Base-by-base conservation (phyloP, 2,797 vertebrate species). In the Allenopithecus nigroviridis region DNA sequence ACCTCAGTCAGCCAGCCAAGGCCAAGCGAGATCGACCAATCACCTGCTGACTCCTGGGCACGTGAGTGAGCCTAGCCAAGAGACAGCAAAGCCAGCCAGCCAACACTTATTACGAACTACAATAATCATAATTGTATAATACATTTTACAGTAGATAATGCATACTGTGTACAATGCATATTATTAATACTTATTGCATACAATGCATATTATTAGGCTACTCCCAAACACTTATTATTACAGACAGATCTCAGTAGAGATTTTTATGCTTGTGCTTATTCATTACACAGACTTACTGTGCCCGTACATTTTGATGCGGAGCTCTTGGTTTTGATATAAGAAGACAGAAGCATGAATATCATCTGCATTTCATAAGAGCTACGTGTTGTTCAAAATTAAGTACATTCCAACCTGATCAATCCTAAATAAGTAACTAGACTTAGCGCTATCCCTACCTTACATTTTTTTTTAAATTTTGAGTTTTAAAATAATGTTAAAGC, bases 351-450 rank as follows among this genome's bases (percentile, higher is more conserved):
- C 8, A n/a, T n/a, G 22, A 68, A 72, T 74, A 78, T 53, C n/a
- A 81, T 36, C 59, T 90, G 26, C 36, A 6, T 64, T 95, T 87
- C 13, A 16, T 41, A 78, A 78, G 74, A 76, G 12, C n/a, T 39
- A 83, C 6, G 8, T 7, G 1, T 24, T 19, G 50, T 70, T 90
- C 64, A 24, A 86, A 90, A 36, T 55, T 19, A 76, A 87, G 46
- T 68, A 83, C 59, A 91, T 46, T 76, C 93, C 76, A 43, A 72
- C 10, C 70, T 26, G 11, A 39, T 41, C 14, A 21, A 68, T 85
- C 28, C 33, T 64, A 86, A 92, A 76, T 48, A 96, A 70, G 8
- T 7, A 86, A 55, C 21, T 75, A n/a, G 26, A 53, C 53, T 61
- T n/a, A 30, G 13, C 17, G 1, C 39, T 30, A 76, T 2, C 14